Evolutionary conservation across 2,113 vertebrate species (phyloP).

Genomic region (Oostethus manadensis): DNA sequence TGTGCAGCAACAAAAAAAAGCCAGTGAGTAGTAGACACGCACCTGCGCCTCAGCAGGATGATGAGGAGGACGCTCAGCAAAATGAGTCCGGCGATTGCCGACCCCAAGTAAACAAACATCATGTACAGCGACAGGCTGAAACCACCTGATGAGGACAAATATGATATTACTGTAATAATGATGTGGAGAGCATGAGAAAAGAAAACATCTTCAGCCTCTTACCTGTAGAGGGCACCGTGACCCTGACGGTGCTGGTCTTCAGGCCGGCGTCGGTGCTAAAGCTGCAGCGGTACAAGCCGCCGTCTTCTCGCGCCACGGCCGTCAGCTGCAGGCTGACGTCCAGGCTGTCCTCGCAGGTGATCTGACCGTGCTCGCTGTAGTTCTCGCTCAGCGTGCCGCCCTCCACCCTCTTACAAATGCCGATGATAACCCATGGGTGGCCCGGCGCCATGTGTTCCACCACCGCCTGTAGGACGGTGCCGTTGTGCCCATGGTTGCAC

Average conservation of each 20-base stretch:
- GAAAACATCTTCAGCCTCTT: not conserved
- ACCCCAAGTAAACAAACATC: constrained; percentile 63
- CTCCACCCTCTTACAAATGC: constrained; percentile 54
- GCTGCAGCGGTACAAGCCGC: constrained; percentile 63
- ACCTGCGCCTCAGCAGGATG: constrained; percentile 56
- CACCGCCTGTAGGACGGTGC: constrained; percentile 40
- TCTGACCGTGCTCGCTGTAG: constrained; percentile 48
- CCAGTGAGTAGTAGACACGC: too few relatives aligned
- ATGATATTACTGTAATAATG: too few relatives aligned
- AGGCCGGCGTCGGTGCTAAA: constrained; percentile 52
- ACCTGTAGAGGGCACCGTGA: constrained; percentile 61
- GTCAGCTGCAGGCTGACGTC: constrained; percentile 52
- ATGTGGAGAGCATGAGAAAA: too few relatives aligned
- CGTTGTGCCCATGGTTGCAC: constrained; percentile 43
- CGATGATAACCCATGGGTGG: constrained; percentile 47
- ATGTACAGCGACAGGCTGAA: constrained; percentile 43
- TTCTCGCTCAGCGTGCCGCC: constrained; percentile 48
- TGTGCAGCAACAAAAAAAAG: too few relatives aligned
- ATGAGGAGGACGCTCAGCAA: constrained; percentile 51
- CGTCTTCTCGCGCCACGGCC: constrained; percentile 53
- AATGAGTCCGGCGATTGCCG: constrained; percentile 45
- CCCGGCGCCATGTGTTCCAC: constrained; percentile 66
- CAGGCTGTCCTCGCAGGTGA: constrained; percentile 54
- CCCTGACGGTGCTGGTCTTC: constrained; percentile 51
- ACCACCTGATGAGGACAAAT: constrained; percentile 33